A percentile compares a stretch with the other conserved stretches of the same genome.
phyloP scores from a whole-genome alignment of 1,140 invertebrate genomes.

The Marisa cornuarietis region DNA sequence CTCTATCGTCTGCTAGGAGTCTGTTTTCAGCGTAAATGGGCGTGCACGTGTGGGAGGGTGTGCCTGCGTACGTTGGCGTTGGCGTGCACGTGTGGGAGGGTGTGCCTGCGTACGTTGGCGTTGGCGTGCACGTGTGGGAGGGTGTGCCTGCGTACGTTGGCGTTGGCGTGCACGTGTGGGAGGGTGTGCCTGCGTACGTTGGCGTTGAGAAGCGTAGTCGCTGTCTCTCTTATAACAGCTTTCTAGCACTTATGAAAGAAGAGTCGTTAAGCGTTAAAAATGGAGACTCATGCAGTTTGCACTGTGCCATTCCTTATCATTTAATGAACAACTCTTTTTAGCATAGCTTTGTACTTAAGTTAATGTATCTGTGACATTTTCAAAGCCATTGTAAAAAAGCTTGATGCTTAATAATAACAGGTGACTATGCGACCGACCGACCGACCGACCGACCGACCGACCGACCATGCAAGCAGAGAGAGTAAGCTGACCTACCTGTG shows the following conservation, averaged over 20 bases:
- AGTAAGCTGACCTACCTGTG: conserved; percentile 73
- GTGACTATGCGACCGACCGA: no score
- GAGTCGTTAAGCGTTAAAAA: neutral
- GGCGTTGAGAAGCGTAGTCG: neutral
- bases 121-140: neutral
- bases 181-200: neutral
- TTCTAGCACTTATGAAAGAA: neutral
- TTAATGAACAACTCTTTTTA: no score
- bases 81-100: no score
- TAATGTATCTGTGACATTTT: no score
- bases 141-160: no score
- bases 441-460: no score
- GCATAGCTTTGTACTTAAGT: no score
- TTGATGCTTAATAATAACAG: no score
- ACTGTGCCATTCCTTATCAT: neutral
- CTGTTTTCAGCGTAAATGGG: no score
- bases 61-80: neutral
- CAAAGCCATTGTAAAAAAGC: no score
- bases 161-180: neutral
- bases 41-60: neutral
- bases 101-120: neutral
- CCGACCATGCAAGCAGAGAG: neutral
- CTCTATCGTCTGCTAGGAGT: no score
- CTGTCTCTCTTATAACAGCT: no score
- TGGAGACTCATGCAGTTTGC: neutral